Base-by-base conservation (phyloP, 2,888 invertebrate genomes). In the Ichneumoninae sp. region DNA sequence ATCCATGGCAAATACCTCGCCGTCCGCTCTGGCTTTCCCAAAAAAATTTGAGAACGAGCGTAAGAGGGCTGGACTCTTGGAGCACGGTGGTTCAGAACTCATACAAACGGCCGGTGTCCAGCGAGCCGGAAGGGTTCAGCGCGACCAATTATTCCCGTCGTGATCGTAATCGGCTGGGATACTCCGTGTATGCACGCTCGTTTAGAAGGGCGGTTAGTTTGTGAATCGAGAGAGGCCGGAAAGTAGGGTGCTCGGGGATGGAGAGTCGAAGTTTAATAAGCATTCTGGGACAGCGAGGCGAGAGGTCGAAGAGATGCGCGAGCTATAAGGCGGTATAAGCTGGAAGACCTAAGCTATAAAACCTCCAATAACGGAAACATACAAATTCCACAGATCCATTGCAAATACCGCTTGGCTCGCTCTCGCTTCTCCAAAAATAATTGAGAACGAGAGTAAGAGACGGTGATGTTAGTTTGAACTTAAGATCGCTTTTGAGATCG, bases 81-180 rank as follows among this genome's bases (percentile, higher is more conserved):
- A 0, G 44, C 10, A 22, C 66, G 16, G 10, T 75, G 44, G 68
- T 80, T 77, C 80, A 79, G 86, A 88, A 89, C 89, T 92, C 92
- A 92, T 92, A 91, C 91, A 93, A 92, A 92, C 90, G 91, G 93
- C 90, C 89, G 66, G 68, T 71, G 82, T 79, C 78, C 82, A 52
- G 75, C 52, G 19, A 52, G 62, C 50, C 40, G 40, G 52, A 69
- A 50, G 78, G 52, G 65, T 60, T 8, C 75, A 22, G 52, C 89
- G 92, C 91, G 84, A 82, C 93, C 93, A 93, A 93, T 93, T 93
- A 93, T 33, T 33, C 33, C 33, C 33, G 33, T 33, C 33, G 33
- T 33, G 33, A 6, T 33, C 33, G 33, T 33, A 33, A 52, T 76
- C 65, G 70, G 40, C n/a, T 26, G 30, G n/a, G 60, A 72, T 70